A percentile compares a stretch with the other conserved stretches of the same genome.
These are phyloP conservation scores for Gerris lacustris DNA, from an alignment of 2,888 invertebrate genomes.

Conservation along the genomic window DNA sequence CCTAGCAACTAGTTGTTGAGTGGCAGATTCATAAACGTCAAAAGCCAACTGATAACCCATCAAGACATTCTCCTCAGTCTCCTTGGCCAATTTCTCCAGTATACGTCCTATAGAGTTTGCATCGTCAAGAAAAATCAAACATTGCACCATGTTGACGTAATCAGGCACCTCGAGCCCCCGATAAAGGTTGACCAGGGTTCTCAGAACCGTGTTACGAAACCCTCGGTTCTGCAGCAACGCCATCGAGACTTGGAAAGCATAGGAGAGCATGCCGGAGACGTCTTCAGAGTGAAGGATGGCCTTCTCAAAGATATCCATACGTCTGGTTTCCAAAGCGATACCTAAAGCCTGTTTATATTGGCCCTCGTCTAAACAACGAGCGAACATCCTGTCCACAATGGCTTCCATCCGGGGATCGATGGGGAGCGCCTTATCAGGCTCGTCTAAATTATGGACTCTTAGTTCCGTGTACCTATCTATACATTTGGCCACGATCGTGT, in stretches of 20 bases:
- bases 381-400: slow-evolving; percentile 95
- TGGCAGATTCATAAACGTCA: slow-evolving; percentile 97
- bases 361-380: slow-evolving; percentile 84
- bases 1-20: slow-evolving; percentile 87
- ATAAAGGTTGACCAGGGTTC: slow-evolving; percentile 80
- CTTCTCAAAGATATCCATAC: slow-evolving; percentile 92
- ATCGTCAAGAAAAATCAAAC: slow-evolving; percentile 91
- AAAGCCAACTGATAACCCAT: slow-evolving; percentile 99
- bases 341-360: slow-evolving; percentile 94
- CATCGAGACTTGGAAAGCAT: slow-evolving; percentile 94
- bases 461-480: slow-evolving; percentile 93
- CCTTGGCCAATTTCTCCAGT: slow-evolving; percentile 74
- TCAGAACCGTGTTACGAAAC: slow-evolving; percentile 81
- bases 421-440: slow-evolving; percentile 46
- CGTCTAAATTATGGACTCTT: slow-evolving; percentile 56
- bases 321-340: slow-evolving; percentile 85
- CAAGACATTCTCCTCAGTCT: slow-evolving; percentile 63
- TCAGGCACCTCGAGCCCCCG: slow-evolving; percentile 80
- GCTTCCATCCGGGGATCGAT: slow-evolving; percentile 77
- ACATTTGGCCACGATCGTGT: slow-evolving; percentile 94
- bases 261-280: slow-evolving; percentile 76
- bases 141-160: slow-evolving; percentile 97
- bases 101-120: slow-evolving; percentile 85
- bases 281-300: slow-evolving; percentile 88
- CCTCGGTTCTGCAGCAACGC: slow-evolving; percentile 87